These are phyloP conservation scores for Crocidura indochinensis DNA, from an alignment of 2,797 vertebrate species.

Conservation along the genomic window DNA sequence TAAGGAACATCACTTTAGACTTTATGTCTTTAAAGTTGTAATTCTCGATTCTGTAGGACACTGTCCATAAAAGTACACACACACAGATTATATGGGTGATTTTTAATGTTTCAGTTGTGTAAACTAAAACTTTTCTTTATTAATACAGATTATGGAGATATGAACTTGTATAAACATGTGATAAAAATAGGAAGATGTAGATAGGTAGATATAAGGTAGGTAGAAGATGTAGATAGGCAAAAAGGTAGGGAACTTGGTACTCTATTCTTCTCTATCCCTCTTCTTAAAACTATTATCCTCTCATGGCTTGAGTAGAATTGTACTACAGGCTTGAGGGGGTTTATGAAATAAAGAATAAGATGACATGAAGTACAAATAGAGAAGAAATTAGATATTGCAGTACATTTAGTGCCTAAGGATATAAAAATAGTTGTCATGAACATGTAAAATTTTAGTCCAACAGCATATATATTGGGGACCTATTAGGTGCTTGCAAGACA, in stretches of 20 bases:
- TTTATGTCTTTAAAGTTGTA: not conserved
- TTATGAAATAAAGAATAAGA: not conserved
- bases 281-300: conserved; percentile 17
- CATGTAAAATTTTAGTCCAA: not conserved
- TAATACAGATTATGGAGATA: not conserved
- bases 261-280: conserved; percentile 1
- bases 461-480: not conserved
- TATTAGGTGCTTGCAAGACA: not conserved
- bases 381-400: not conserved
- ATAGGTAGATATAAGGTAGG: not conserved
- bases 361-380: not conserved
- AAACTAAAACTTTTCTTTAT: not conserved
- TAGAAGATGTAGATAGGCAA: not conserved
- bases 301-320: not conserved
- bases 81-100: not conserved
- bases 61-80: not conserved
- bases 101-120: conserved; percentile 2
- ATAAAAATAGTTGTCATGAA: not conserved
- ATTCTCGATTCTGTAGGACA: not conserved
- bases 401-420: not conserved
- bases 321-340: not conserved
- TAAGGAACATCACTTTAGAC: not conserved
- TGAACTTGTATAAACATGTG: conserved; percentile 50
- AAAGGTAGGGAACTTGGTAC: not conserved
- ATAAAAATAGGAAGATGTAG: not conserved